Percentiles rank a stretch among this genome's conserved stretches.
Evolutionary conservation across 1,140 invertebrate species (phyloP).

Genomic region (Apis florea): DNA sequence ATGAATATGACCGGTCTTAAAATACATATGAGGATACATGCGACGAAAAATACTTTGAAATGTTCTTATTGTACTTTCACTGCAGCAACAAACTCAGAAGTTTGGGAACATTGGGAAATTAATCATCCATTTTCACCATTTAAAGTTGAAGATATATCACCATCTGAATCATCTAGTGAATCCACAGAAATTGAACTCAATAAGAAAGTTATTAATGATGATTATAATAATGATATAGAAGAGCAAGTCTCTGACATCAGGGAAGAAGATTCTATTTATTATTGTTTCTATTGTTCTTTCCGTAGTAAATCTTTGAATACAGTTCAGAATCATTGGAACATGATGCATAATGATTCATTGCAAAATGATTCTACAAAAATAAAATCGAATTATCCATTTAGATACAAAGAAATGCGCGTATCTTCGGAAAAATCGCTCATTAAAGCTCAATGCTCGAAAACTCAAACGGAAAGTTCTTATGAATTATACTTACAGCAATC

Average conservation of each 20-base stretch:
- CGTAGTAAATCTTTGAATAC: slow-evolving; percentile 61
- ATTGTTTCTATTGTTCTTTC: slow-evolving; percentile 69
- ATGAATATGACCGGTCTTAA: slow-evolving; percentile 68
- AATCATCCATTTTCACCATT: slow-evolving; percentile 69
- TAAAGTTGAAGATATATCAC: slow-evolving; percentile 44
- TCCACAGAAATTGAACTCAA: not conserved
- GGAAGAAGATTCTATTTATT: slow-evolving; percentile 53
- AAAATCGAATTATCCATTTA: slow-evolving; percentile 56
- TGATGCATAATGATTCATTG: slow-evolving; percentile 55
- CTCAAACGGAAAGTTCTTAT: not conserved
- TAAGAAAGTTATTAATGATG: slow-evolving; percentile 31
- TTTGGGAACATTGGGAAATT: slow-evolving; percentile 71
- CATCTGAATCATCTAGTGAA: not conserved
- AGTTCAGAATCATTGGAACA: slow-evolving; percentile 66
- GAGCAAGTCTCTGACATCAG: slow-evolving; percentile 40
- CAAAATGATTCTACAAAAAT: not conserved
- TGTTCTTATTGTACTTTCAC: slow-evolving; percentile 73
- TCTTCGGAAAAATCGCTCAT: not conserved
- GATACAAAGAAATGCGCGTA: slow-evolving; percentile 49
- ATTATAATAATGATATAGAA: slow-evolving; percentile 60
- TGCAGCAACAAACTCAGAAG: slow-evolving; percentile 59
- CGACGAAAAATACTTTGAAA: slow-evolving; percentile 55
- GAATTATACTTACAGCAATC: slow-evolving; percentile 29
- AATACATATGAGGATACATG: slow-evolving; percentile 71
- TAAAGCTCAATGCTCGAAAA: slow-evolving; percentile 13